These are phyloP conservation scores for Drosophila infuscata DNA, from an alignment of 2,888 invertebrate genomes.

Conservation along the genomic window DNA sequence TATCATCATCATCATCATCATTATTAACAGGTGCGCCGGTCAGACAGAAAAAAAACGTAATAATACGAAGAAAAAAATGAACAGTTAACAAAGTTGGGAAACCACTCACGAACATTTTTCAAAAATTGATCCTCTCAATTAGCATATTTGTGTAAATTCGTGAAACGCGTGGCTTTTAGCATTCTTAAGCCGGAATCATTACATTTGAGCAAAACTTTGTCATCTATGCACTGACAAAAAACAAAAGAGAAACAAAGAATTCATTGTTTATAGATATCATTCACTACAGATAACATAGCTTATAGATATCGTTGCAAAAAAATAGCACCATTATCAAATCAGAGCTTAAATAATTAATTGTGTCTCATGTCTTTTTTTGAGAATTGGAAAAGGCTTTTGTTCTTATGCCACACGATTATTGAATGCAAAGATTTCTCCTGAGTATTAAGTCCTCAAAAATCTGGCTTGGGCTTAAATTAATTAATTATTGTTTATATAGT, in stretches of 20 bases:
- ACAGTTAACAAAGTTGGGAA: conserved; percentile 36
- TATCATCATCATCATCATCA: conserved; percentile 6
- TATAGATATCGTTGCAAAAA: neutral
- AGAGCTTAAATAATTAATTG: neutral
- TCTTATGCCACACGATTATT: neutral
- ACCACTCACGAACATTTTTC: conserved; percentile 21
- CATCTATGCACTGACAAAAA: neutral
- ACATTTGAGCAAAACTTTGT: neutral
- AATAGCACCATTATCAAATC: neutral
- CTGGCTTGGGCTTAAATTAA: neutral
- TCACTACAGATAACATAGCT: neutral
- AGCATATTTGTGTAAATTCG: conserved; percentile 67
- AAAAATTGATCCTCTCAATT: conserved; percentile 62
- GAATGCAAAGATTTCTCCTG: neutral
- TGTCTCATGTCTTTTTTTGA: neutral
- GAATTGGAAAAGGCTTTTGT: no score
- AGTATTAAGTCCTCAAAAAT: neutral
- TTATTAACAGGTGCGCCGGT: conserved; percentile 20
- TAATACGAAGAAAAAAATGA: neutral
- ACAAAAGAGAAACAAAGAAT: neutral
- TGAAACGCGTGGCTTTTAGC: conserved; percentile 75
- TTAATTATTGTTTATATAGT: neutral
- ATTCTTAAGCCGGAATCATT: conserved; percentile 18
- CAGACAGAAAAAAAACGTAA: neutral
- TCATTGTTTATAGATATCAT: neutral